Base-by-base conservation (phyloP, 2,113 vertebrate genomes). In the Gavia stellata region DNA sequence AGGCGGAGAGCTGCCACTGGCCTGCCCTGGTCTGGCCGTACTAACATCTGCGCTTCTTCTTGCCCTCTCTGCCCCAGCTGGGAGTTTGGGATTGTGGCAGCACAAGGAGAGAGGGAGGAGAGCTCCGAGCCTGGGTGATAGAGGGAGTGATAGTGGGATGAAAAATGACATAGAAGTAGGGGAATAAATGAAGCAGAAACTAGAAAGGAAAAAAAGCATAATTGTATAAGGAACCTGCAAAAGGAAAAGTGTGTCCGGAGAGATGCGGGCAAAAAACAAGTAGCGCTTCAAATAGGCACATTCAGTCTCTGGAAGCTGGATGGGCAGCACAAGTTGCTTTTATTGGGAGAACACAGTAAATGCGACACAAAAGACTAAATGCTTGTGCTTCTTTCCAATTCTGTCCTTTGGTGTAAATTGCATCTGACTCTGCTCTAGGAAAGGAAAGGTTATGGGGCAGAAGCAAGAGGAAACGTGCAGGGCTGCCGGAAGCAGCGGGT, bases 381-480 rank as follows among this genome's bases (percentile, higher is more conserved):
- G 63, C 34, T 66, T 70, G 52, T 70, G 36, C 78, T 84, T 92
- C 86, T 92, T 95, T 87, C 62, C 66, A 58, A 0, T 91, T 80
- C 50, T 83, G 71, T 63, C 62, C 66, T 88, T 88, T 59, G 67
- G 78, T 85, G 55, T 70, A 77, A 77, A 42, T 82, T 73, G 53
- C 67, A 75, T 90, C 90, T 95, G 91, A 85, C 81, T 92, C 83
- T 77, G 23, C 91, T 90, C 53, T 80, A 50, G 78, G 87, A 92
- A 80, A 91, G 55, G 89, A 89, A 80, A 87, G 74, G 81, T 94
- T 96, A 92, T 28, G 62, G 87, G 42, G 71, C 92, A 95, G 87
- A 91, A 95, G 53, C 85, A 79, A 86, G 74, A 62, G 94, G 82
- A 62, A 95, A 45, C 74, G 89, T 75, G 66, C 67, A 82, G 55